These are phyloP conservation scores for Penelope pileata DNA, from an alignment of 2,113 vertebrate species.

Conservation along the genomic window DNA sequence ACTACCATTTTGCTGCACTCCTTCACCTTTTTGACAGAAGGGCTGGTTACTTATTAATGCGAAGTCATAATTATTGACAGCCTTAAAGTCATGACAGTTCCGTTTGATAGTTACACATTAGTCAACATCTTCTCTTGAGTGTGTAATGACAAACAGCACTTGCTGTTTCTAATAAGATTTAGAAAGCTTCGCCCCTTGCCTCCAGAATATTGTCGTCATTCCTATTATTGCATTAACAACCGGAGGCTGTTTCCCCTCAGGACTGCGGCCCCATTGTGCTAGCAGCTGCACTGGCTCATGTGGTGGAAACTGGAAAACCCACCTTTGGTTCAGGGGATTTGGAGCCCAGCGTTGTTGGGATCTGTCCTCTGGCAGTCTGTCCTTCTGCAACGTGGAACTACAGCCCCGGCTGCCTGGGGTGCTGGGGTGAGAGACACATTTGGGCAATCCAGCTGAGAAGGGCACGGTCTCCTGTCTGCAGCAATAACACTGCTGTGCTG, in stretches of 20 bases:
- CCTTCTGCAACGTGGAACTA: background rate
- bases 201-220: constrained; percentile 47
- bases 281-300: background rate
- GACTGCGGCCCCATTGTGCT: background rate
- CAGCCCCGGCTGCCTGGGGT: background rate
- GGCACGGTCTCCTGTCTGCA: background rate
- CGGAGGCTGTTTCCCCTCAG: background rate
- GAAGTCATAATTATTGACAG: constrained; percentile 68
- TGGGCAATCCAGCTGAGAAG: background rate
- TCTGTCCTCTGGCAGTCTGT: background rate
- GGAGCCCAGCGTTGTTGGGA: background rate
- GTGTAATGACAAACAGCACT: constrained; percentile 58
- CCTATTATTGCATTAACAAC: constrained; percentile 36
- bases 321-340: background rate
- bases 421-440: fast-evolving
- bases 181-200: constrained; percentile 53
- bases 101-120: constrained; percentile 65
- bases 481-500: background rate
- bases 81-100: constrained; percentile 61
- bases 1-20: constrained; percentile 48
- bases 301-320: background rate
- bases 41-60: constrained; percentile 70
- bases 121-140: constrained; percentile 58
- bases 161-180: constrained; percentile 50
- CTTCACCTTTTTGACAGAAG: constrained; percentile 54